Evolutionary conservation across 2,888 invertebrate species (phyloP).

Genomic region (Quadroppia sp.): DNA sequence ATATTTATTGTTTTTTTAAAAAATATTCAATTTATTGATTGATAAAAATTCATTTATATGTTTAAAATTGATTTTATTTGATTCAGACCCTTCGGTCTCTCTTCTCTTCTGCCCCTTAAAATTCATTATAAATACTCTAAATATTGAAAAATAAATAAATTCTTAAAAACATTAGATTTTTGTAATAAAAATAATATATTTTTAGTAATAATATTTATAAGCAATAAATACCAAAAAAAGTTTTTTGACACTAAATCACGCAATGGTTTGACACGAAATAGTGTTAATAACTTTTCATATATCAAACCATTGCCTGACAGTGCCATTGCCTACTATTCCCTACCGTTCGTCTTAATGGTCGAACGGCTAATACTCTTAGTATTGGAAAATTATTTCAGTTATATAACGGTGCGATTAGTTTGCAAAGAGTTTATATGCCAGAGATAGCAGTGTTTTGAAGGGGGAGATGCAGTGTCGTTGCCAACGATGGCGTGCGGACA

Average conservation of each 20-base stretch:
- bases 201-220: too few relatives aligned
- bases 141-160: too few relatives aligned
- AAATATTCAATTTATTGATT: too few relatives aligned
- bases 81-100: too few relatives aligned
- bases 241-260: neutral
- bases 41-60: too few relatives aligned
- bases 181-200: too few relatives aligned
- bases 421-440: neutral
- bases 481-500: conserved; percentile 1
- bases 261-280: conserved; percentile 24
- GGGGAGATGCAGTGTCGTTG: neutral
- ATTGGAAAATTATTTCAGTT: conserved; percentile 11
- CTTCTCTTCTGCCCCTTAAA: too few relatives aligned
- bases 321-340: neutral
- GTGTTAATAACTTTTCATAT: conserved; percentile 19
- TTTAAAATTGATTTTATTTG: too few relatives aligned
- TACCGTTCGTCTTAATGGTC: conserved; percentile 9
- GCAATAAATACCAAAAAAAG: too few relatives aligned
- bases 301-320: neutral
- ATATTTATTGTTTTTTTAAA: too few relatives aligned
- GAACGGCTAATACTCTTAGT: conserved; percentile 9
- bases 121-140: too few relatives aligned
- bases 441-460: neutral
- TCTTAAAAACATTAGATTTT: too few relatives aligned
- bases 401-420: neutral